phyloP scores from a whole-genome alignment of 2,888 invertebrate genomes.

The Proisotoma minuta region DNA sequence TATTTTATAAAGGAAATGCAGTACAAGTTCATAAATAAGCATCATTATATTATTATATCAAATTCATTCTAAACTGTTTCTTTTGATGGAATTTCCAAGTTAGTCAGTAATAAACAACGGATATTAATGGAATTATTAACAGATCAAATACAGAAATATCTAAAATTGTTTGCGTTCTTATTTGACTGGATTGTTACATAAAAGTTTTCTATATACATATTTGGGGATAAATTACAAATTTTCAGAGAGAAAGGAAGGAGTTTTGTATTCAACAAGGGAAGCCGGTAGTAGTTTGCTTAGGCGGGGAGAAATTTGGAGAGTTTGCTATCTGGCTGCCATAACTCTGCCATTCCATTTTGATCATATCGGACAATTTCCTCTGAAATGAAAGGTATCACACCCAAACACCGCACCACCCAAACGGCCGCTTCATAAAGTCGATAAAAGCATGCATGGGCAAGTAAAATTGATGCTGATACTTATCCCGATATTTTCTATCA shows the following conservation, averaged over 20 bases:
- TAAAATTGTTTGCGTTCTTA: too few relatives aligned
- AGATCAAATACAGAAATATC: too few relatives aligned
- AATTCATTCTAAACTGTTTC: too few relatives aligned
- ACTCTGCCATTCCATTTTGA: slow-evolving; percentile 14
- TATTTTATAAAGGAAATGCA: too few relatives aligned
- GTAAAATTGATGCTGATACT: neutral
- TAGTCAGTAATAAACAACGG: too few relatives aligned
- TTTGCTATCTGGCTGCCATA: slow-evolving; percentile 6
- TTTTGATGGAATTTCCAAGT: too few relatives aligned
- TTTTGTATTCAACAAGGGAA: slow-evolving; percentile 8
- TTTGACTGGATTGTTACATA: too few relatives aligned
- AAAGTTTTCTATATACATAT: too few relatives aligned
- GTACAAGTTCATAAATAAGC: too few relatives aligned
- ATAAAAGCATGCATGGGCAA: neutral
- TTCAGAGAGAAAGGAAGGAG: neutral
- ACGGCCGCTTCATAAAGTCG: neutral
- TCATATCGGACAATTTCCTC: slow-evolving; percentile 2
- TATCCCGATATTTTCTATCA: neutral
- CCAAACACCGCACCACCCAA: neutral
- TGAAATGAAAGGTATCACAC: neutral
- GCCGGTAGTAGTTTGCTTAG: slow-evolving; percentile 1
- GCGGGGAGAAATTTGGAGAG: neutral
- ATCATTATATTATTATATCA: too few relatives aligned
- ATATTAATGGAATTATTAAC: too few relatives aligned
- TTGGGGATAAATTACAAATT: slow-evolving; percentile 2